Conservation (phyloP, 2,113 vertebrate genomes). For the Megaceryle maxima region DNA sequence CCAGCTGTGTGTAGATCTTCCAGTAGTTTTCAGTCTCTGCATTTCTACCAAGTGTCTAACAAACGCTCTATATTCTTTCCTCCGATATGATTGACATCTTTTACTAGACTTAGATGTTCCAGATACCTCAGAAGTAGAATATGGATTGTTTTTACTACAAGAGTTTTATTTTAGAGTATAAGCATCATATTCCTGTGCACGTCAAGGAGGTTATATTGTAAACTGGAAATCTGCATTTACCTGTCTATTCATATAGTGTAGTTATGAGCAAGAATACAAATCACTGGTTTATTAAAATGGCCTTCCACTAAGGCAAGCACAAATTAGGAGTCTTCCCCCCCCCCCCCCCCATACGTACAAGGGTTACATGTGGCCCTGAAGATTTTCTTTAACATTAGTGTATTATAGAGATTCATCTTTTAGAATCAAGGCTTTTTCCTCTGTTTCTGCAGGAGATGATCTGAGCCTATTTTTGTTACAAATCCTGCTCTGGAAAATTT, state of each 20-base stretch:
- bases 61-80: background rate
- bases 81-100: slow-evolving; percentile 73
- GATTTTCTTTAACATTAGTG: background rate
- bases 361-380: background rate
- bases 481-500: slow-evolving; percentile 18
- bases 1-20: background rate
- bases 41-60: background rate
- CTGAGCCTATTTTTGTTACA: slow-evolving; percentile 44
- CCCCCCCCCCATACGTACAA: background rate
- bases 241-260: background rate
- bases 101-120: slow-evolving; percentile 77
- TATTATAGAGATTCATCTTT: background rate
- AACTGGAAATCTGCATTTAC: background rate
- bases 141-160: slow-evolving; percentile 75
- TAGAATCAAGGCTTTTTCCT: background rate
- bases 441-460: background rate
- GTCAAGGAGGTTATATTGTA: background rate
- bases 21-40: background rate
- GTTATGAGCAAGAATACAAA: background rate
- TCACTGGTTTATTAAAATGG: background rate
- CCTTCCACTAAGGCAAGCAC: background rate
- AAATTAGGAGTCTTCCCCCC: background rate
- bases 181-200: slow-evolving; percentile 19
- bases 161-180: slow-evolving; percentile 76
- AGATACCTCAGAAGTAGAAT: slow-evolving; percentile 78